Evolutionary conservation across 2,113 vertebrate species (phyloP).

Genomic region (Raja brachyura): DNA sequence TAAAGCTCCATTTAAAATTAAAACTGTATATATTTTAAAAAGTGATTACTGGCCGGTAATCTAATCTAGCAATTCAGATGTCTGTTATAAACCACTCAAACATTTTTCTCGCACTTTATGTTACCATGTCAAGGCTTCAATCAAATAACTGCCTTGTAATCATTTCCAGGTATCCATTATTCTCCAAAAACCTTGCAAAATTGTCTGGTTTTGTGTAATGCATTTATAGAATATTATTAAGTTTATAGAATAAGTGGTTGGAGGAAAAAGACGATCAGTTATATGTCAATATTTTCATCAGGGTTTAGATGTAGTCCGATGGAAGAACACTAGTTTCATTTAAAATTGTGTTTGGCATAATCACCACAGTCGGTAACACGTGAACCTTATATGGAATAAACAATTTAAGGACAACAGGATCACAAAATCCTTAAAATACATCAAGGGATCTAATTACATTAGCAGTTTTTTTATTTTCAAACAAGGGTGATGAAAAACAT

Average conservation of each 20-base stretch:
- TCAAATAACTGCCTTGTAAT: constrained; percentile 32
- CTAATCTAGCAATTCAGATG: constrained; percentile 33
- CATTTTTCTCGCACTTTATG: constrained; percentile 25
- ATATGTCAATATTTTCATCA: neutral
- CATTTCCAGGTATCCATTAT: constrained; percentile 37
- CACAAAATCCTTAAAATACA: neutral
- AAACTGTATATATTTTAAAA: constrained; percentile 38
- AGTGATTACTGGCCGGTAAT: constrained; percentile 38
- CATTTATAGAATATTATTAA: neutral
- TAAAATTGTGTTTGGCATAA: neutral
- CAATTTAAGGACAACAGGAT: neutral
- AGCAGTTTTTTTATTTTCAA: neutral
- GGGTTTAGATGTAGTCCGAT: neutral
- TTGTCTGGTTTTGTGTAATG: constrained; percentile 18
- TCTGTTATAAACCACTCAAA: constrained; percentile 33
- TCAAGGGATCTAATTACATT: neutral
- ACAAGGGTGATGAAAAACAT: neutral
- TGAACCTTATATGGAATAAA: neutral
- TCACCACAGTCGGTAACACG: neutral
- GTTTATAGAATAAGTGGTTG: neutral
- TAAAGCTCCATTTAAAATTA: constrained; percentile 34
- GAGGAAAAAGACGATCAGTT: neutral
- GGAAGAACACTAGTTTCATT: neutral
- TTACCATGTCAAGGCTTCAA: constrained; percentile 32
- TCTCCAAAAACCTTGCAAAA: neutral